Percentiles rank a stretch among this genome's conserved stretches.
Conservation (phyloP, 2,888 invertebrate genomes). For the Tenthredo amoena region DNA sequence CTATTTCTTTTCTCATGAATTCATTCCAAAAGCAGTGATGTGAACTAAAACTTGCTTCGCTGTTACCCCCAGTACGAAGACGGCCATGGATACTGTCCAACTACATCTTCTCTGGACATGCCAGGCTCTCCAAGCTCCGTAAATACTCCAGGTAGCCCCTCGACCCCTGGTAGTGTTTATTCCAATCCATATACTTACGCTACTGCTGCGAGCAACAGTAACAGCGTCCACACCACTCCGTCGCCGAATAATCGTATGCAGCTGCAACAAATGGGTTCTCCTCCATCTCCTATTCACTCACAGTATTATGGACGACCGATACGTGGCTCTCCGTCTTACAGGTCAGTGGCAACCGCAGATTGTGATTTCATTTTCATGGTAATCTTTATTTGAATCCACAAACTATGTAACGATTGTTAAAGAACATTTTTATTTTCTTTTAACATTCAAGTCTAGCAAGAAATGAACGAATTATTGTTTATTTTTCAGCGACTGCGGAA, state of each 20-base stretch:
- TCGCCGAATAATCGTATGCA: constrained; percentile 64
- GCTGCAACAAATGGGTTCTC: constrained; percentile 63
- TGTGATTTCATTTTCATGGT: not conserved
- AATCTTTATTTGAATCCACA: not conserved
- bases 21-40: not conserved
- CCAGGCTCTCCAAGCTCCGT: constrained; percentile 72
- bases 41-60: not conserved
- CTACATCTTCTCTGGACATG: constrained; percentile 65
- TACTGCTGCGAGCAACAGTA: constrained; percentile 64
- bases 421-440: not conserved
- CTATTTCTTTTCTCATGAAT: not conserved
- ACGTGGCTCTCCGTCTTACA: constrained; percentile 73
- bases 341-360: constrained; percentile 59
- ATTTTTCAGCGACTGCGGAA: constrained; percentile 79
- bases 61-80: constrained; percentile 60
- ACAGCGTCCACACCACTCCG: constrained; percentile 62
- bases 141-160: constrained; percentile 71
- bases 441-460: not conserved
- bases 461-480: not conserved
- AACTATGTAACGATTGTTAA: not conserved
- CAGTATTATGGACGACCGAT: constrained; percentile 71
- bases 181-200: constrained; percentile 70
- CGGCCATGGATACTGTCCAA: constrained; percentile 61
- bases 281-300: constrained; percentile 65
- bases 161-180: constrained; percentile 71